Evolutionary conservation across 1,140 invertebrate genomes (phyloP), one percentile per base, ranked within the genome.

Genomic region (Streblospio benedicti): DNA sequence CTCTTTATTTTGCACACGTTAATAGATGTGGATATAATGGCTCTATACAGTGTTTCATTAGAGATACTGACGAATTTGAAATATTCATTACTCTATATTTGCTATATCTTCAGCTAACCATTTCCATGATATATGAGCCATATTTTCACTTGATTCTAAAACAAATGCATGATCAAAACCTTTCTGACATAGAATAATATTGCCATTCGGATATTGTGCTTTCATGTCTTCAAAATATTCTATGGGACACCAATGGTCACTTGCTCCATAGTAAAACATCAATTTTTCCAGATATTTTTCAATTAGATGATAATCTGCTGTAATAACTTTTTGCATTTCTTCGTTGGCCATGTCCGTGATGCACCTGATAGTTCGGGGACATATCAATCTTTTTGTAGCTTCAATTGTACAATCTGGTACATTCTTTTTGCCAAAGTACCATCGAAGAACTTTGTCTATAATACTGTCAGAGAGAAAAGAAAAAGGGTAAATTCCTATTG

Each of bases 121-220:
- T 0, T 60, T 47, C 62, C 68, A 68, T 0, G 70, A 52, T 41
- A 71, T 70, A 20, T 69, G 65, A 4, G 84, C 87, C 76, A 90
- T 83, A 61, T 82, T 79, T 25, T 80, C 68, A 14, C 84, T 76
- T 12, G 68, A 57, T 23, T 76, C 70, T 20, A 91, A 69, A 9
- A 91, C 87, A 81, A 90, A 93, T 1, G 87, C 83, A 76, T 93
- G 90, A 27, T 82, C 74, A 68, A 84, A 83, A 18, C 82, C 81
- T 52, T 82, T 71, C n/a, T 80, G 78, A 68, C 86, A 87, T 16
- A 90, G 66, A 59, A 83, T 71, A 14, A 86, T 82, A 61, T 87
- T 81, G 6, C 84, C 72, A 55, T 83, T 67, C 0, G 87, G 86
- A 67, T 86, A 81, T 28, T 76, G 76, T 16, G 71, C 61, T 60